These are phyloP conservation scores for Euura lappo DNA, from an alignment of 1,140 invertebrate genomes.

Conservation along the genomic window DNA sequence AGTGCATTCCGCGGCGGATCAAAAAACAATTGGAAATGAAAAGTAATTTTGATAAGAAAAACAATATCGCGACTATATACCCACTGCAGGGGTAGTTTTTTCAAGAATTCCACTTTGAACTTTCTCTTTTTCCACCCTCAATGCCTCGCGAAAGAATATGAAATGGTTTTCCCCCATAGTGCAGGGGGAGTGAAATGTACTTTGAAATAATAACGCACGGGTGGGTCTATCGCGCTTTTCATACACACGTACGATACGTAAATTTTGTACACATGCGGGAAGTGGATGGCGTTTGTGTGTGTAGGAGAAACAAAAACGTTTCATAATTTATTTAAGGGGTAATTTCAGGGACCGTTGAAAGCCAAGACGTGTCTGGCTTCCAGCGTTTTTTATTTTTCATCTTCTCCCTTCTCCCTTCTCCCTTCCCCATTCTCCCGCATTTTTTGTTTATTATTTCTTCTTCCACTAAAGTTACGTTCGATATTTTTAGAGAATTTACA, in stretches of 20 bases:
- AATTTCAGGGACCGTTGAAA: constrained; percentile 11
- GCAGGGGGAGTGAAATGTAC: not conserved
- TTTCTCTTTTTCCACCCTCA: not conserved
- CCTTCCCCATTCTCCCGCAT: not conserved
- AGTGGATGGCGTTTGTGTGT: not conserved
- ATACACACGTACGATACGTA: no score
- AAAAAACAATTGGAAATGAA: no score
- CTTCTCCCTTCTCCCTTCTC: not conserved
- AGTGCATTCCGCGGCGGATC: not conserved
- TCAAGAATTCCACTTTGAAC: not conserved
- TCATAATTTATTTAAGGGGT: constrained; percentile 12
- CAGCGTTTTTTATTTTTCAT: constrained; percentile 5
- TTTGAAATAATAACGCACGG: constrained; percentile 11
- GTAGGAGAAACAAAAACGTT: not conserved
- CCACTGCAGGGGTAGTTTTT: not conserved
- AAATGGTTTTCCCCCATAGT: not conserved
- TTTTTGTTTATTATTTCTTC: not conserved
- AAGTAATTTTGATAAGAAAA: no score
- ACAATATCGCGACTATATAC: no score
- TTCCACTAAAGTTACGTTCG: no score
- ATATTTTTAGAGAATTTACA: no score
- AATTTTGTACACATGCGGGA: not conserved
- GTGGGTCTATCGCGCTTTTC: not conserved
- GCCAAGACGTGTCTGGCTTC: constrained; percentile 4
- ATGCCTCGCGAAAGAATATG: not conserved